phyloP scores from a whole-genome alignment of 2,113 vertebrate species.

The Myiopsitta monachus region DNA sequence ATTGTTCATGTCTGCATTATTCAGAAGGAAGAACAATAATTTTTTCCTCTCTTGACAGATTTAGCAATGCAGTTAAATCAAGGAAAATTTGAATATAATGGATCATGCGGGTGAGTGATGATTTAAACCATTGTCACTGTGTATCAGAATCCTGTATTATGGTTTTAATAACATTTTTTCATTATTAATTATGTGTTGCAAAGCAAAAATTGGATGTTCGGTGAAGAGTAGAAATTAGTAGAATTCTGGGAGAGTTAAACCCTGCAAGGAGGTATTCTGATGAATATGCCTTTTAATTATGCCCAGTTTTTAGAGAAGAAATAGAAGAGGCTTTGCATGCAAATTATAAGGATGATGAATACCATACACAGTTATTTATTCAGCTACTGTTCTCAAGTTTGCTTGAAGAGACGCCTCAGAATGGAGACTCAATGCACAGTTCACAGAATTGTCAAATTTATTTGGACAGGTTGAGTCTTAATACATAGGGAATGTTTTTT shows the following conservation, averaged over 20 bases:
- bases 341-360: background rate
- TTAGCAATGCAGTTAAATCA: constrained; percentile 99
- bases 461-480: background rate
- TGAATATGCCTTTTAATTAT: background rate
- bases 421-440: background rate
- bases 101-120: constrained; percentile 92
- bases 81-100: constrained; percentile 99
- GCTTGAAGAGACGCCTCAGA: background rate
- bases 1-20: background rate
- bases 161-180: constrained; percentile 65
- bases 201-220: constrained; percentile 19
- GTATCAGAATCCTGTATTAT: background rate
- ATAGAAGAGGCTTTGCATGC: background rate
- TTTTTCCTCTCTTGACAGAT: constrained; percentile 82
- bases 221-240: background rate
- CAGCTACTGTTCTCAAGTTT: background rate
- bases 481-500: background rate
- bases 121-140: constrained; percentile 50
- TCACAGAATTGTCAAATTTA: background rate
- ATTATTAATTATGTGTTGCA: constrained; percentile 76
- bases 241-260: background rate
- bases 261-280: background rate
- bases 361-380: background rate
- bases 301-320: background rate
- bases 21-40: constrained; percentile 22